Evolutionary conservation across 2,797 vertebrate species (phyloP).

Genomic region (Pseudomugil tenellus): DNA sequence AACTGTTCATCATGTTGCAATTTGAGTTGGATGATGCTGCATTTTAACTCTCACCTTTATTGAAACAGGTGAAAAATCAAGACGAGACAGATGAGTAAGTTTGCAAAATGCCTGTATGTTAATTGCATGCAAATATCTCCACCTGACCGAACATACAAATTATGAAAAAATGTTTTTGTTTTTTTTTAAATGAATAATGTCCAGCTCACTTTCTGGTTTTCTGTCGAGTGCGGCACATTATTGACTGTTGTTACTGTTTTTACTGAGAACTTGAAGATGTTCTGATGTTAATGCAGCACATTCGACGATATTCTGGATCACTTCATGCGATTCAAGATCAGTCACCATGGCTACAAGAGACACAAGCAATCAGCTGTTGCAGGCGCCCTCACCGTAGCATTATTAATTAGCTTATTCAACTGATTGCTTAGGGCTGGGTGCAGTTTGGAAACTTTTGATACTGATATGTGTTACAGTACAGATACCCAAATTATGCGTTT

Average conservation of each 20-base stretch:
- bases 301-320: neutral
- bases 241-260: neutral
- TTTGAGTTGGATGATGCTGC: conserved; percentile 5
- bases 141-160: conserved; percentile 15
- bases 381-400: neutral
- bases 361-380: neutral
- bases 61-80: neutral
- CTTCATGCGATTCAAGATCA: neutral
- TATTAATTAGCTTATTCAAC: neutral
- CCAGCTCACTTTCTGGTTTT: neutral
- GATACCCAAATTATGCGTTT: conserved; percentile 7
- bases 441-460: neutral
- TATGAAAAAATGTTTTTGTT: conserved; percentile 2
- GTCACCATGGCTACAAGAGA: neutral
- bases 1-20: neutral
- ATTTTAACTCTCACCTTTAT: neutral
- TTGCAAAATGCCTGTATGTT: conserved; percentile 16
- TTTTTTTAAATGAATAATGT: neutral
- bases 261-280: neutral
- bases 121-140: conserved; percentile 59
- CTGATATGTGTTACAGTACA: conserved; percentile 3
- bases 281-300: conserved; percentile 7
- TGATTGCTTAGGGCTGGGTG: too few species aligned
- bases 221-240: neutral
- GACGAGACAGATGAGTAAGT: neutral